Percentiles rank a stretch among this genome's conserved stretches.
phyloP scores from a whole-genome alignment of 2,888 invertebrate genomes.

The Chaetoderma sp. region DNA sequence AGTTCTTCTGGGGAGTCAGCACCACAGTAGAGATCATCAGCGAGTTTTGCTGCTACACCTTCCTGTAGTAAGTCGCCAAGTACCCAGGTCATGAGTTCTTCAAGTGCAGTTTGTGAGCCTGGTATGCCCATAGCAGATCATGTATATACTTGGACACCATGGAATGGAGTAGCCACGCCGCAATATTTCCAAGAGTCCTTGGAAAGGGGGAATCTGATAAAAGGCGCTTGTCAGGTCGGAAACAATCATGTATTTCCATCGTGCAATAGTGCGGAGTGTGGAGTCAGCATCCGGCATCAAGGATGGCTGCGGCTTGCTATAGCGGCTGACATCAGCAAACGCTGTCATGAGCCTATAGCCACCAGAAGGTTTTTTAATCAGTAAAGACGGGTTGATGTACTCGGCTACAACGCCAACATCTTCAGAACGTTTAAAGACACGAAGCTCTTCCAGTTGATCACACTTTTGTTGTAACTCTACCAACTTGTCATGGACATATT shows the following conservation, averaged over 20 bases:
- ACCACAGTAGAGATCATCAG: constrained; percentile 22
- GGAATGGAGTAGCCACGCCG: constrained; percentile 23
- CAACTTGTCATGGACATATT: constrained; percentile 36
- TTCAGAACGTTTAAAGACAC: constrained; percentile 35
- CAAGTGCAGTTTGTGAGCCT: constrained; percentile 13
- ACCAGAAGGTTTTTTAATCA: constrained; percentile 38
- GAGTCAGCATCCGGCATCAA: not conserved
- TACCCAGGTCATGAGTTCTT: constrained; percentile 23
- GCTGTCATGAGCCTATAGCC: constrained; percentile 39
- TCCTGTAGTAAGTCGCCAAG: constrained; percentile 19
- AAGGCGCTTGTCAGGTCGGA: constrained; percentile 6
- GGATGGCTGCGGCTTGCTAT: constrained; percentile 40
- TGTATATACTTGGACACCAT: not conserved
- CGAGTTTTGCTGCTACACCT: constrained; percentile 17
- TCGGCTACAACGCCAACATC: constrained; percentile 32
- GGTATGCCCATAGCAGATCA: not conserved
- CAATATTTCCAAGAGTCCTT: constrained; percentile 34
- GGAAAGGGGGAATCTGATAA: not conserved
- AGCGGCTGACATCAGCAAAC: constrained; percentile 36
- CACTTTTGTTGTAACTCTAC: constrained; percentile 39
- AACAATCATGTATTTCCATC: constrained; percentile 27
- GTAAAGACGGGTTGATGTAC: constrained; percentile 44
- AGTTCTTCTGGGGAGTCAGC: not conserved
- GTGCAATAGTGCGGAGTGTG: constrained; percentile 9
- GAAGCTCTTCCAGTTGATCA: constrained; percentile 36